Evolutionary conservation across 2,113 vertebrate species (phyloP), one percentile per base, ranked within the genome.

Genomic region (Orientallactaga bullata): DNA sequence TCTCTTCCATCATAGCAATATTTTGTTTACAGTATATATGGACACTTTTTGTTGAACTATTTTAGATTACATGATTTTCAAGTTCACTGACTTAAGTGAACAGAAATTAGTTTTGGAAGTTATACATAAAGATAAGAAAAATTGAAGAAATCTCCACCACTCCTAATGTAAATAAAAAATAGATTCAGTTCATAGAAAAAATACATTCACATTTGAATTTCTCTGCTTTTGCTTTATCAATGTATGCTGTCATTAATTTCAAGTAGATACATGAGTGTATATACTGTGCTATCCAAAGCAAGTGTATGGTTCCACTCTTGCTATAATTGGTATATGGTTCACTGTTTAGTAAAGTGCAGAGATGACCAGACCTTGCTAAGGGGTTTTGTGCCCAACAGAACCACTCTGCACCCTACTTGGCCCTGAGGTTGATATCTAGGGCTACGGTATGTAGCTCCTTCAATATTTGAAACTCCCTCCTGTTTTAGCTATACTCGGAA

Each of bases 1-100:
- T 80, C 30, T 66, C 7, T 80, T 85, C 73, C 23, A 58, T 37
- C 35, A 81, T 68, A 74, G 21, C 16, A 89, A 42, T 63, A 47
- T 63, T 65, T 73, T 55, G 37, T 3, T 85, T 71, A 35, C 24
- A 85, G 10, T 80, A 85, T 89, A 85, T 26, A 35, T 89, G 32
- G 23, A 35, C 76, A 7, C 26, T 90, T 7, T 63, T 86, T 2
- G 60, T 63, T 72, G 3, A 84, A 20, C 6, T 69, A 4, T 82
- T 95, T 85, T 93, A 61, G 39, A 71, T 71, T 61, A 65, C 37
- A 32, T 93, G 30, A 77, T 90, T 95, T 95, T 85, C 11, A 78
- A 21, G 30, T 3, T 78, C 28, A 77, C 2, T 65, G 63, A 20
- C 32, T 83, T 73, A 72, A 58, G n/a, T n/a, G 65, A 89, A 47